Evolutionary conservation across 2,113 vertebrate species (phyloP), one percentile per base, ranked within the genome.

Genomic region (Progne subis): DNA sequence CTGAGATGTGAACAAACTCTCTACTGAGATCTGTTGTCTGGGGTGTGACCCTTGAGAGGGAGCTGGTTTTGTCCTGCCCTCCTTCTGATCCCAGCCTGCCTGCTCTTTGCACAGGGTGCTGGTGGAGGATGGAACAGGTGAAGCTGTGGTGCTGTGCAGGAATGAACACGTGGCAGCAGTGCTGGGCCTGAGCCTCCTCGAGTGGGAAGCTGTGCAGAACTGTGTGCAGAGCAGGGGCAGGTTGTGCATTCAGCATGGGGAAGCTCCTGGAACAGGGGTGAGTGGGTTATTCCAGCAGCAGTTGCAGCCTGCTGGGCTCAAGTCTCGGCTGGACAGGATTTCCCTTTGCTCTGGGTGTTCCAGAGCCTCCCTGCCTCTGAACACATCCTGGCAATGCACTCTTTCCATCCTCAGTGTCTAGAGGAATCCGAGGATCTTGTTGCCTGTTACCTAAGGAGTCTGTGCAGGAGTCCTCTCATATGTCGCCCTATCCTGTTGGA

Each of bases 111-210:
- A 3, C 64, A 99, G 98, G 90, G 80, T 98, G 67, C 97, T 98
- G 71, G 94, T 99, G 20, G 98, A 99, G 26, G 99, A 99, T 0
- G 98, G 98, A 18, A 98, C 98, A 4, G 98, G 97, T n/a, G 98
- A 99, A 69, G 98, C 98, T 49, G 95, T 97, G 52, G 97, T 99
- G 46, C 96, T 97, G 68, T 98, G 98, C 86, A 97, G 96, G 18
- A 98, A 98, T 50, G 95, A 92, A 20, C 95, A 96, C 0, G 97
- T 99, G 46, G 93, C 91, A 24, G 78, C 94, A 74, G 50, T 98
- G 83, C 96, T 99, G 95, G 95, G 97, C 79, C 86, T 99, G 90
- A 96, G 88, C 39, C 78, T 68, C 17, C 78, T n/a, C 0, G 97
- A 98, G 82, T 99, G 99, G 99, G 98, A 98, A 97, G 97, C 98